Evolutionary conservation across 2,797 vertebrate genomes (phyloP).

Genomic region (Acanthurus leucopareius): DNA sequence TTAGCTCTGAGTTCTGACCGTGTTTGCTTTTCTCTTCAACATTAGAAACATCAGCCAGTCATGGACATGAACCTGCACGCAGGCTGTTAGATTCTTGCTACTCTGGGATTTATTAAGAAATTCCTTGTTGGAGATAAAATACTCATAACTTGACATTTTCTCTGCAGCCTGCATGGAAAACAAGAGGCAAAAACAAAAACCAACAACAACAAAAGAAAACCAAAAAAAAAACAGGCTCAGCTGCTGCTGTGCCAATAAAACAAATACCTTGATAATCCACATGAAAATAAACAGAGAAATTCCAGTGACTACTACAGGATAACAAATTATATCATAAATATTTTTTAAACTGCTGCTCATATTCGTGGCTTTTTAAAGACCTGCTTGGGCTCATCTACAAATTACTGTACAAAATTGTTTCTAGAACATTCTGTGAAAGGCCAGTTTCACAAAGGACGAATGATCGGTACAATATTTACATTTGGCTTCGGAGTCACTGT

Average conservation of each 20-base stretch:
- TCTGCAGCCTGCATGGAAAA: constrained; percentile 24
- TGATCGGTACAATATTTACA: constrained; percentile 74
- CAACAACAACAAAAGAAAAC: background rate
- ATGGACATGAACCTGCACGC: constrained; percentile 52
- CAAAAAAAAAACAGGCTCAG: constrained; percentile 16
- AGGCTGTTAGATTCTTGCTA: constrained; percentile 39
- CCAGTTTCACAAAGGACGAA: constrained; percentile 83
- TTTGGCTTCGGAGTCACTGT: constrained; percentile 64
- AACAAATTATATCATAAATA: constrained; percentile 81
- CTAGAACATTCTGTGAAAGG: constrained; percentile 79
- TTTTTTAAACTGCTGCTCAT: constrained; percentile 65
- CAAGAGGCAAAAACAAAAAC: constrained; percentile 3
- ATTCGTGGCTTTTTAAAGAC: constrained; percentile 79
- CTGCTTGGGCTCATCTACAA: constrained; percentile 78
- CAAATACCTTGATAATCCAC: constrained; percentile 36
- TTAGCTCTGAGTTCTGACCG: constrained; percentile 61
- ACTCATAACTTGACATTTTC: constrained; percentile 24
- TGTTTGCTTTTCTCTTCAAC: constrained; percentile 22
- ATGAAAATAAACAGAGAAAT: constrained; percentile 58
- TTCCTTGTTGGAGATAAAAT: constrained; percentile 30
- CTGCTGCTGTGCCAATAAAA: constrained; percentile 36
- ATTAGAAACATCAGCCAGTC: constrained; percentile 32
- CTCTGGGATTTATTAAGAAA: constrained; percentile 30
- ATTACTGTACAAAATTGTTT: constrained; percentile 77
- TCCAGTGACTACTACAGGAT: constrained; percentile 79